Percentiles rank a stretch among this genome's conserved stretches.
Conservation (phyloP, 2,888 invertebrate genomes). For the Melolontha melolontha region DNA sequence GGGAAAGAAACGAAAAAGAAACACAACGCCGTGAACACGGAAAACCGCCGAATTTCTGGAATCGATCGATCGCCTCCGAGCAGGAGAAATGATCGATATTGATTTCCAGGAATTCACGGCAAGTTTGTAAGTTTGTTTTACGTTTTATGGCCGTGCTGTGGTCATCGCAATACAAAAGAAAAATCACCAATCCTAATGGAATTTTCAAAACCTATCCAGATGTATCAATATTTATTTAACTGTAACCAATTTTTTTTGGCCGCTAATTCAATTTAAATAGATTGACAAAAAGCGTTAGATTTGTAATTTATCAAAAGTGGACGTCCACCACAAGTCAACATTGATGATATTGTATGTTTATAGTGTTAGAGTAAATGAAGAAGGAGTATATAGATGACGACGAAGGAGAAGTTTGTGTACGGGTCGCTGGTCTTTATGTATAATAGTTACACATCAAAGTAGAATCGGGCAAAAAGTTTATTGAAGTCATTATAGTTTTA, state of each 20-base stretch:
- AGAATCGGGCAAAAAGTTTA: slow-evolving; percentile 17
- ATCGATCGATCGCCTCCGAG: slow-evolving; percentile 6
- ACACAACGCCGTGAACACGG: slow-evolving; percentile 1
- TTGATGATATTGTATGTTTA: neutral
- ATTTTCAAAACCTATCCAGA: slow-evolving; percentile 36
- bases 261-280: slow-evolving; percentile 33
- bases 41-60: slow-evolving; percentile 25
- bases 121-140: slow-evolving; percentile 25
- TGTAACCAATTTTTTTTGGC: slow-evolving; percentile 21
- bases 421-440: slow-evolving; percentile 20
- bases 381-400: no score
- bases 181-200: slow-evolving; percentile 30
- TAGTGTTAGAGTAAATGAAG: no score
- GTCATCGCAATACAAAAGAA: slow-evolving; percentile 22
- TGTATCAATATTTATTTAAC: slow-evolving; percentile 37
- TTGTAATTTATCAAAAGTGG: slow-evolving; percentile 33
- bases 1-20: neutral
- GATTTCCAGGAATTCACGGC: slow-evolving; percentile 30
- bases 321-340: slow-evolving; percentile 20
- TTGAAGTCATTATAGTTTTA: slow-evolving; percentile 35
- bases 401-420: slow-evolving; percentile 2
- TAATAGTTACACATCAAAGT: slow-evolving; percentile 17
- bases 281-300: slow-evolving; percentile 25
- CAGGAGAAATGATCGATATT: slow-evolving; percentile 12
- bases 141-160: slow-evolving; percentile 15